Base-by-base conservation (phyloP, 2,113 vertebrate genomes). In the Sporophila hypoxantha region DNA sequence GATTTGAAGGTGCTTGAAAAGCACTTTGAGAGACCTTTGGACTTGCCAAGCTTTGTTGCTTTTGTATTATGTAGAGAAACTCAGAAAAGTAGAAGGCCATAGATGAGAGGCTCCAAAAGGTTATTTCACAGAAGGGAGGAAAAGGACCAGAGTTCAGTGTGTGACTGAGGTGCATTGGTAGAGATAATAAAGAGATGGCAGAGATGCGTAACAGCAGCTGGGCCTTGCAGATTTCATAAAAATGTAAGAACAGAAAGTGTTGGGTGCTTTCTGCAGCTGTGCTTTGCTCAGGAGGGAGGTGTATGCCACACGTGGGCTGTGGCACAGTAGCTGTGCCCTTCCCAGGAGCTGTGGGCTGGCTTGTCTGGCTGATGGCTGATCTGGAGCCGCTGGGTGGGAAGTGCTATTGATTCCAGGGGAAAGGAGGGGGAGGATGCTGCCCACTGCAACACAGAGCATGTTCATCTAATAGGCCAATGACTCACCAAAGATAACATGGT, bases 381-480 rank as follows among this genome's bases (percentile, higher is more conserved):
- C 80, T 79, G 69, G 59, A 92, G 61, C 76, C 4, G 4, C 77
- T 53, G 60, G 37, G 26, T 65, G 49, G 80, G 65, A 81, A 73
- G 42, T 62, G 42, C 76, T 89, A 52, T 88, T 81, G 82, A 95
- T 89, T 88, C 46, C 26, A 21, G 67, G 78, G 76, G 47, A 79
- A 82, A 64, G 75, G 74, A 89, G 44, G 46, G 80, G 89, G 82
- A 93, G 82, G 55, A 71, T 74, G 62, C 79, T 92, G 76, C 82
- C 71, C 77, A 56, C 70, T 65, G 66, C 85, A 61, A 41, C 77
- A 91, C 70, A 90, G 93, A 91, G 76, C 44, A 3, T 87, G 61
- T 91, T 92, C 87, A 87, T 90, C 86, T 92, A 76, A 86, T 59
- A 69, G 83, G 61, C 75, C 56, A 70, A 74, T 92, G 91, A 92